Conservation (phyloP, 2,113 vertebrate genomes). For the Poeciliopsis turrubarensis region DNA sequence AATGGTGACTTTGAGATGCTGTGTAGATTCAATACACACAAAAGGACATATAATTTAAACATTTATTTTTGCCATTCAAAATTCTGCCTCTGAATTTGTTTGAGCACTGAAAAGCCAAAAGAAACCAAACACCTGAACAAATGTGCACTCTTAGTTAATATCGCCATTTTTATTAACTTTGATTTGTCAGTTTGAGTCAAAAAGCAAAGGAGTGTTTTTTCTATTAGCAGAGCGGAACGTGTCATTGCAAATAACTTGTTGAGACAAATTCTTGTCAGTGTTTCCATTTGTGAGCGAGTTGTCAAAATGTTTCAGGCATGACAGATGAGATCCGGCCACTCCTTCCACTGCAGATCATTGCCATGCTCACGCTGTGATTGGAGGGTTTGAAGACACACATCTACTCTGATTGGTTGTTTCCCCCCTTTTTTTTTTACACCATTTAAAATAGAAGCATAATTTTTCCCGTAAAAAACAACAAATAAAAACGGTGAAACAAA, state of each 20-base stretch:
- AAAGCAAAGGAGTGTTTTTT: background rate
- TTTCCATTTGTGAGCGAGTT: background rate
- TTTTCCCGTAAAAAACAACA: background rate
- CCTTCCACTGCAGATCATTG: background rate
- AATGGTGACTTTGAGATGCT: background rate
- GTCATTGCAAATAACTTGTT: background rate
- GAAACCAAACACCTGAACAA: background rate
- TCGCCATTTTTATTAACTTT: background rate
- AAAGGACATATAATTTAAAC: background rate
- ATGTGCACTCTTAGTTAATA: background rate
- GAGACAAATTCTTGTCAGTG: background rate
- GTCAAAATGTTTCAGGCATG: background rate
- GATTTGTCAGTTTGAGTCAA: background rate
- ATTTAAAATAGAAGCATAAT: background rate
- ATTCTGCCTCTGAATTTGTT: background rate
- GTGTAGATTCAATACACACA: background rate
- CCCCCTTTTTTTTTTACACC: background rate
- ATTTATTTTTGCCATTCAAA: background rate
- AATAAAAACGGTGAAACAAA: background rate
- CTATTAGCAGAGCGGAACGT: too few species aligned
- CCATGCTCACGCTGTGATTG: slow-evolving; percentile 30
- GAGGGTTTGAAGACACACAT: slow-evolving; percentile 18
- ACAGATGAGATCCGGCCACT: background rate
- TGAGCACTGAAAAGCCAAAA: background rate
- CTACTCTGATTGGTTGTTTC: slow-evolving; percentile 23